Evolutionary conservation across 2,888 invertebrate genomes (phyloP).

Genomic region (Nemurella pictetii): DNA sequence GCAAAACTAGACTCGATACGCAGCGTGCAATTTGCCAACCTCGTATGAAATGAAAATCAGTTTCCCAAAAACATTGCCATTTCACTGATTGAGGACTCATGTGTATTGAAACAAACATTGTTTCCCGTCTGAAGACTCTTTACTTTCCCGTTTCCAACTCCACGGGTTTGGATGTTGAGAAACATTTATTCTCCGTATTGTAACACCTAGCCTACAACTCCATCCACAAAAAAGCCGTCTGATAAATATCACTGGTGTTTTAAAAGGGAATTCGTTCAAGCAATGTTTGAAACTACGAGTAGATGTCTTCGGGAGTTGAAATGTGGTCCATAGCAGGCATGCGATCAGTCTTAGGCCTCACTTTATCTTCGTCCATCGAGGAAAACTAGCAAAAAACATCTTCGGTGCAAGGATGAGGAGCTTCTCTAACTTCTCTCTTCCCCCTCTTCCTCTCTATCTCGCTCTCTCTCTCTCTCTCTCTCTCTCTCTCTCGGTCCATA

Average conservation of each 20-base stretch:
- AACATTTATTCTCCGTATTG: neutral
- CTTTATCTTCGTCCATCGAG: slow-evolving; percentile 22
- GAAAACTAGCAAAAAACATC: slow-evolving; percentile 14
- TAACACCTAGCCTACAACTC: neutral
- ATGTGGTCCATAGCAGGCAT: neutral
- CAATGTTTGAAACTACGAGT: neutral
- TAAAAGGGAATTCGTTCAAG: neutral
- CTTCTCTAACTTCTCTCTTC: neutral
- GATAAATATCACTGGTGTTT: neutral
- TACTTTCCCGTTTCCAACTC: neutral
- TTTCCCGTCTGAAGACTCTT: too few relatives aligned
- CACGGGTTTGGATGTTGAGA: neutral
- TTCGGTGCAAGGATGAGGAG: neutral
- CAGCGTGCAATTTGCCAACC: too few relatives aligned
- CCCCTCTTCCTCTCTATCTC: neutral
- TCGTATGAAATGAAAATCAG: too few relatives aligned
- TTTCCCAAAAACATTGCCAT: too few relatives aligned
- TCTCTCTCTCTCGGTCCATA: neutral
- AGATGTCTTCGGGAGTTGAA: neutral
- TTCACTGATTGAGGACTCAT: too few relatives aligned
- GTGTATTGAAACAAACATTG: too few relatives aligned
- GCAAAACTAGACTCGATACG: too few relatives aligned
- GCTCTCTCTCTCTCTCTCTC: neutral
- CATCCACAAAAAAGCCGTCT: neutral
- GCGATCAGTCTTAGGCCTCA: slow-evolving; percentile 17